Evolutionary conservation across 2,113 vertebrate genomes (phyloP).

Genomic region (Sebastes schlegelii): DNA sequence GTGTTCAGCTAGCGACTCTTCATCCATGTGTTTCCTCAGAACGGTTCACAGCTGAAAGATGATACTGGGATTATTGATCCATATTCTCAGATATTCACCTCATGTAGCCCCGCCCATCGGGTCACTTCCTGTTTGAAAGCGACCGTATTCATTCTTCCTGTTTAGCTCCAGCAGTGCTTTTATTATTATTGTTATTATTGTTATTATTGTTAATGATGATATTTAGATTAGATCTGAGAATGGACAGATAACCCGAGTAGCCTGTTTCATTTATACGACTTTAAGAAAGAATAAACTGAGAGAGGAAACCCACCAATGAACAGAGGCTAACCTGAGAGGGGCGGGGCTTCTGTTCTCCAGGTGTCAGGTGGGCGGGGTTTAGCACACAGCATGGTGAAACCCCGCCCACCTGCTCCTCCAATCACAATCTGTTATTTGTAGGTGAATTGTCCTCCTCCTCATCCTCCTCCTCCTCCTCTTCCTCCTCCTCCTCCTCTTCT

Average conservation of each 20-base stretch:
- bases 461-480: slow-evolving; percentile 38
- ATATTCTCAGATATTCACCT: background rate
- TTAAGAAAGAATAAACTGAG: background rate
- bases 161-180: no score
- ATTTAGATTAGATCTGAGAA: background rate
- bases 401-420: slow-evolving; percentile 40
- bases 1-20: background rate
- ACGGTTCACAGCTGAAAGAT: background rate
- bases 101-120: no score
- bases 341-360: slow-evolving; percentile 8
- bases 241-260: background rate
- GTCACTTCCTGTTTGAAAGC: no score
- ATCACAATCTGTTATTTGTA: background rate
- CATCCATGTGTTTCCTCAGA: background rate
- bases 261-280: background rate
- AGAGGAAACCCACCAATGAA: slow-evolving; percentile 21
- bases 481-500: slow-evolving; percentile 43
- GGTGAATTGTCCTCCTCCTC: slow-evolving; percentile 28
- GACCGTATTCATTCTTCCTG: no score
- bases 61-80: background rate
- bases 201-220: no score
- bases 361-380: slow-evolving; percentile 26
- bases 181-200: no score
- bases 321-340: background rate
- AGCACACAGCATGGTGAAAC: background rate